Base-by-base conservation (phyloP, 2,888 invertebrate genomes). In the Drosophila greeni region DNA sequence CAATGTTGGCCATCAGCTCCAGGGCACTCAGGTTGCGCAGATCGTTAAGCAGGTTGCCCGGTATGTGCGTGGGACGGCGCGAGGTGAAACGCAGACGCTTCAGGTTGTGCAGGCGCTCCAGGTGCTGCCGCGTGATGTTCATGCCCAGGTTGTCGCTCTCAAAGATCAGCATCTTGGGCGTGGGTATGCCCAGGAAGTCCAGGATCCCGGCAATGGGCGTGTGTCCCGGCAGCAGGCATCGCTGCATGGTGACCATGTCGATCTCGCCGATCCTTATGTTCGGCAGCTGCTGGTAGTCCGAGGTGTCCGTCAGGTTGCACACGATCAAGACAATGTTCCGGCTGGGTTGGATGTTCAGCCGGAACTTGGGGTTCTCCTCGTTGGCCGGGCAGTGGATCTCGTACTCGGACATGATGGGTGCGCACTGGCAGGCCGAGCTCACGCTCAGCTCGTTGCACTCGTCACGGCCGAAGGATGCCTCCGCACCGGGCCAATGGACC, bases 11-110 rank as follows among this genome's bases (percentile, higher is more conserved):
- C 62, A 91, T 90, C 73, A 95, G 90, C 77, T 92, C 92, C 53
- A 95, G 86, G 90, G 91, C 91, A 5, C 89, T 91, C n/a, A 94
- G 85, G 69, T 92, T 91, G 45, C 88, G 89, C 66, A 93, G 87
- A 72, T 92, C 92, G 23, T 85, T 86, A 70, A 95, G 91, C 16
- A 94, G 81, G 84, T 94, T 91, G 42, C 90, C 90, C 0, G 92
- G 91, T 37, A 94, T 88, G 67, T 91, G 90, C 0, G 91, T 90
- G 6, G 94, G 87, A 14, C 91, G 91, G 79, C 93, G 93, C 39
- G 91, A 90, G 12, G 91, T 91, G 4, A 94, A 87, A 16, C 91
- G 88, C 52, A 94, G 86, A 53, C 90, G 90, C 2, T 90, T 91
- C 11, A 91, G 71, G 70, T 90, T 90, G 61, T 90, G 88, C 49